Base-by-base conservation (phyloP, 2,888 invertebrate genomes). In the Aleiodes testaceus region DNA sequence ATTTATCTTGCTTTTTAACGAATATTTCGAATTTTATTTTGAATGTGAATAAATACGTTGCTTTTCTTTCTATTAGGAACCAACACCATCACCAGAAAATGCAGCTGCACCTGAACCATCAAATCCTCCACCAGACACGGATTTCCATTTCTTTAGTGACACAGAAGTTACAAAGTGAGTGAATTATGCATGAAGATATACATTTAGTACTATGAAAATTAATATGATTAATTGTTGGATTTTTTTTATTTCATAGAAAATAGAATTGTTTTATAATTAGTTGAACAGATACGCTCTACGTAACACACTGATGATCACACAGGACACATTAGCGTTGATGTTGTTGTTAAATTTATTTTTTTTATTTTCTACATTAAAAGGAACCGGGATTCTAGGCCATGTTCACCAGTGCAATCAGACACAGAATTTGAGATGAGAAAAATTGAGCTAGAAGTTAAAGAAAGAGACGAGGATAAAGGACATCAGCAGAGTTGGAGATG, bases 101-200 rank as follows among this genome's bases (percentile, higher is more conserved):
- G 14, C 36, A 36, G 16, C 20, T 50, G 11, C 26, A 3, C 9
- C 42, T 18, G 89, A 89, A 45, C 81, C 87, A 20, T 81, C 87
- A 68, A 85, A 86, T 74, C 83, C 80, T 52, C 84, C 85, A 79
- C 88, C 89, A 44, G 92, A 92, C 82, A 90, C 91, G 9, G 94
- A 94, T 84, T 92, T 94, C 78, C 94, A 97, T 85, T 97, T 97
- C 89, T 97, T 95, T 88, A 97, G 97, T 84, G 98, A 98, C 84
- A 95, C 95, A 0, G 97, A 98, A 89, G 89, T 95, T 64, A 93
- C 93, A n/a, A 91, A 85, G 87, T 87, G 76, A 79, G 84, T 77
- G 4, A 7, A 26, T 36, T 30, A 52, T 16, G n/a, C 12, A 12
- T 5, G 30, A 49, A 68, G 18, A 22, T 20, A 11, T 44, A 45